A percentile compares a stretch with the other conserved stretches of the same genome.
Evolutionary conservation across 2,888 invertebrate genomes (phyloP).

Genomic region (Eupithecia abbreviata): DNA sequence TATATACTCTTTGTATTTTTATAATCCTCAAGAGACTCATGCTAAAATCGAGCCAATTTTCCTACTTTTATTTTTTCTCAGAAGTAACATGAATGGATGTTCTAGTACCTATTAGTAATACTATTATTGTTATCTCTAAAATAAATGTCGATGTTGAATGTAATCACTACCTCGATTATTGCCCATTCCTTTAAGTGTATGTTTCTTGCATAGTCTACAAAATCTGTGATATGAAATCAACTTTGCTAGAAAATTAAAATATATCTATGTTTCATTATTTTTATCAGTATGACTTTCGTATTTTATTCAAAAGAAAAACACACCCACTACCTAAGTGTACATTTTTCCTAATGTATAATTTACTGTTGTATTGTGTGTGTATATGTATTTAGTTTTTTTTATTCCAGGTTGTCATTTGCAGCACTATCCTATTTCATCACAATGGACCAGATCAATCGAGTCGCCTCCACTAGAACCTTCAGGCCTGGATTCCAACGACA

Average conservation of each 20-base stretch:
- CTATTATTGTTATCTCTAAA: conserved; percentile 26
- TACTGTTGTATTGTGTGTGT: not conserved
- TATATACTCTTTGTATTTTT: not conserved
- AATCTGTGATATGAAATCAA: conserved; percentile 2
- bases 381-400: not conserved
- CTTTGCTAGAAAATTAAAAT: not conserved
- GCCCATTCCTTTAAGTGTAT: not conserved
- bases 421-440: not conserved
- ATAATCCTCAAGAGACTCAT: not conserved
- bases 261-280: not conserved
- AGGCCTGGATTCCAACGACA: not conserved
- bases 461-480: not conserved
- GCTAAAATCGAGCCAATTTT: conserved; percentile 25
- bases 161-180: conserved; percentile 6
- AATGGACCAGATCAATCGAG: not conserved
- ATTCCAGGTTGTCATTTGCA: not conserved
- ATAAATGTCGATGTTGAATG: conserved; percentile 11
- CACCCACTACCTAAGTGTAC: not conserved
- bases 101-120: conserved; percentile 43
- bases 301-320: not conserved
- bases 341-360: not conserved
- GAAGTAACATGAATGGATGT: conserved; percentile 17
- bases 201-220: not conserved
- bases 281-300: not conserved
- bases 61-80: conserved; percentile 38